Base-by-base conservation (phyloP, 2,797 vertebrate species). In the Buceros bicornis region DNA sequence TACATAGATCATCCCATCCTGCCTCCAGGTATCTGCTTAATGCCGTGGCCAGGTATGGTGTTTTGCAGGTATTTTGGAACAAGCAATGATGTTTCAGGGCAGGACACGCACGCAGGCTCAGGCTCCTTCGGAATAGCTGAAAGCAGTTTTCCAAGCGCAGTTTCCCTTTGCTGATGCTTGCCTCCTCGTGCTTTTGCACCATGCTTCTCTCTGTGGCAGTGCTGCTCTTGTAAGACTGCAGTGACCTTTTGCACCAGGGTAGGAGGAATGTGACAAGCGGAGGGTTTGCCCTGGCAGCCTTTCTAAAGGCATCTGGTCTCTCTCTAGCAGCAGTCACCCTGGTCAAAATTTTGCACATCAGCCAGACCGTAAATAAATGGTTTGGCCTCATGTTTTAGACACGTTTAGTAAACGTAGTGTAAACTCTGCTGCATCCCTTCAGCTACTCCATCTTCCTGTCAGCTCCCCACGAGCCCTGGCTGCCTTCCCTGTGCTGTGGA, bases 171-270 rank as follows among this genome's bases (percentile, higher is more conserved):
- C 74, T 69, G 70, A 9, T 7, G 1, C 14, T 57, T 10, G 29
- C 5, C 1, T 10, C 78, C 76, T 62, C 0, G 0, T 22, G 50
- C 22, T 50, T 79, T 42, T n/a, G 42, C 47, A 50, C 35, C 13
- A 7, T 0, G 0, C 19, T 76, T 50, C 37, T 29, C 37, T 3
- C 10, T 51, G 70, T 53, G 8, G 54, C 51, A 13, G 31, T 3
- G 70, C 58, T 42, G 48, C 74, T 67, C 66, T 17, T 16, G 29
- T 24, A 16, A 16, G 37, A 37, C 78, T 29, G 11, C 3, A 19
- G 66, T 4, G 6, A 73, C 70, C 47, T 72, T 87, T 67, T 31
- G 64, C 64, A 17, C 7, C 0, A 0, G 8, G 2, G 29, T 5
- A 9, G 78, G 71, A 84, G 69, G 61, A 86, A 14, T 4, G 21